Evolutionary conservation across 2,797 vertebrate genomes (phyloP).

Genomic region (Gouania willdenowi): DNA sequence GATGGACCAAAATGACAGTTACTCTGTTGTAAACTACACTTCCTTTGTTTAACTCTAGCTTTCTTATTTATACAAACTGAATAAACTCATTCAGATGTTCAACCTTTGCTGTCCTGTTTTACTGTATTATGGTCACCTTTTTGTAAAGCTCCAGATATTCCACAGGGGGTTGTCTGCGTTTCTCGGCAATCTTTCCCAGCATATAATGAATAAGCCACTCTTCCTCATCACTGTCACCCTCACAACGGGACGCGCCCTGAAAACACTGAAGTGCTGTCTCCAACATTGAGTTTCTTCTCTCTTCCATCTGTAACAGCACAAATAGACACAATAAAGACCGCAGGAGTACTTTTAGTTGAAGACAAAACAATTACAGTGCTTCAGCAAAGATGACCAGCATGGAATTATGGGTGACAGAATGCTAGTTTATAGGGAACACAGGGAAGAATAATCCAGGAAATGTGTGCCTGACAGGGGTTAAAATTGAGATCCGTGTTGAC

Average conservation of each 20-base stretch:
- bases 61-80: too few species aligned
- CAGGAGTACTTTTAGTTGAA: slow-evolving; percentile 14
- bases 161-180: slow-evolving; percentile 81
- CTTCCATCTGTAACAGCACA: slow-evolving; percentile 83
- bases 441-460: too few species aligned
- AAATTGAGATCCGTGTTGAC: background rate
- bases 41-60: too few species aligned
- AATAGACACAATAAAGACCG: background rate
- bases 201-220: slow-evolving; percentile 99
- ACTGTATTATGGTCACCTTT: too few species aligned
- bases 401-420: slow-evolving; percentile 16
- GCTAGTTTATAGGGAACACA: slow-evolving; percentile 3
- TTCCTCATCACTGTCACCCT: slow-evolving; percentile 92
- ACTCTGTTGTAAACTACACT: too few species aligned
- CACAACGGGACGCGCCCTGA: slow-evolving; percentile 85
- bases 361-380: slow-evolving; percentile 23
- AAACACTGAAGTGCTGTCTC: slow-evolving; percentile 91
- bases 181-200: slow-evolving; percentile 96
- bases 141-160: slow-evolving; percentile 91
- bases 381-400: background rate
- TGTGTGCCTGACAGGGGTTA: background rate
- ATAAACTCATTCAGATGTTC: too few species aligned
- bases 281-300: slow-evolving; percentile 89
- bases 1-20: too few species aligned
- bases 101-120: too few species aligned